Evolutionary conservation across 2,113 vertebrate species (phyloP).

Genomic region (Callipepla squamata): DNA sequence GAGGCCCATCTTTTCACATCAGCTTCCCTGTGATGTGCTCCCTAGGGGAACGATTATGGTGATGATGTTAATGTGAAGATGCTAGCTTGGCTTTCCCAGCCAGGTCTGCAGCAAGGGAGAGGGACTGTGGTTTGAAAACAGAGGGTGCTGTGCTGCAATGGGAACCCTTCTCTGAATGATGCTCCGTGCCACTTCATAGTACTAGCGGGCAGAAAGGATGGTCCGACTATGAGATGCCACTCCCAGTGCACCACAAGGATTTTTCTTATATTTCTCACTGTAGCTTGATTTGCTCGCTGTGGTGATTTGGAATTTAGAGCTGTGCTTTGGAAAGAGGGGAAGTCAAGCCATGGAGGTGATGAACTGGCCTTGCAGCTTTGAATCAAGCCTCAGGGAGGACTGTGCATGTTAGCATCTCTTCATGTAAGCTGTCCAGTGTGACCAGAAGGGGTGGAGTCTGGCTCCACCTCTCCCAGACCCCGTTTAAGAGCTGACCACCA

Average conservation of each 20-base stretch:
- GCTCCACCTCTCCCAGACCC: too few species aligned
- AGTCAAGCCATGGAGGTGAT: background rate
- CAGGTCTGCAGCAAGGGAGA: background rate
- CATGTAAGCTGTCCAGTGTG: background rate
- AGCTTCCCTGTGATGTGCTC: background rate
- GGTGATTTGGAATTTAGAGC: background rate
- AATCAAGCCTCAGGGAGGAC: background rate
- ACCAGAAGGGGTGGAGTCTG: too few species aligned
- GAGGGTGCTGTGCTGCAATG: background rate
- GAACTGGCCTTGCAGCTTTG: background rate
- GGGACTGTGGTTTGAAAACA: background rate
- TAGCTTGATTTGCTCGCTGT: background rate
- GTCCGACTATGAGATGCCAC: too few species aligned
- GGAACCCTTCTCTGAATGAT: background rate
- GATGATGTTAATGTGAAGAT: background rate
- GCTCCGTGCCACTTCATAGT: background rate
- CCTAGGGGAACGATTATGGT: background rate
- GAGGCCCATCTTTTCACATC: conserved; percentile 27
- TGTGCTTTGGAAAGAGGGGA: background rate
- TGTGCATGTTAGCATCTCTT: background rate
- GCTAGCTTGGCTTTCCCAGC: conserved; percentile 8
- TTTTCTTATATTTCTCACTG: background rate
- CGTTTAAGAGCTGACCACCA: too few species aligned
- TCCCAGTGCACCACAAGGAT: background rate
- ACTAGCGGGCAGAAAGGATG: background rate